phyloP scores from a whole-genome alignment of 2,113 vertebrate species.

The Nyctibius bracteatus region DNA sequence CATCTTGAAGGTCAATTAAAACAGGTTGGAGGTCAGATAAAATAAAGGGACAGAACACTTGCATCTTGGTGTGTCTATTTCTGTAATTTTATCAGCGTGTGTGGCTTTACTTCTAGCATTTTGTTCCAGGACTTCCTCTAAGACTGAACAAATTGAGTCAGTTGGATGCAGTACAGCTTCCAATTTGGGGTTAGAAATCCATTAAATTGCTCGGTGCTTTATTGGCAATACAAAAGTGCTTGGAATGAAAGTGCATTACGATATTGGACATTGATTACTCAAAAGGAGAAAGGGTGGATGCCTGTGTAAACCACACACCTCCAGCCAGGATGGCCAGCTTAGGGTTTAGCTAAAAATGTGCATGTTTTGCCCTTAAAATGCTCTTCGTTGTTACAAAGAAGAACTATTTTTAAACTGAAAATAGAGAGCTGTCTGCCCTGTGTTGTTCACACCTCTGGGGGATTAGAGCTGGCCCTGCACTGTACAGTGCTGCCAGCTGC shows the following conservation, averaged over 20 bases:
- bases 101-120: slow-evolving; percentile 50
- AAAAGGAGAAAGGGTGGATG: not conserved
- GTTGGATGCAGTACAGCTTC: slow-evolving; percentile 31
- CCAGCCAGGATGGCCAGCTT: not conserved
- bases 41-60: slow-evolving; percentile 40
- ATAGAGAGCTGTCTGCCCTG: not conserved
- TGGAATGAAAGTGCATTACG: slow-evolving; percentile 18
- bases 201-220: slow-evolving; percentile 53
- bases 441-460: not conserved
- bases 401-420: slow-evolving; percentile 15
- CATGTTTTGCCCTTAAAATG: not conserved
- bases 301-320: slow-evolving; percentile 34
- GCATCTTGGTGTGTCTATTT: slow-evolving; percentile 47
- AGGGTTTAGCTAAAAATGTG: not conserved
- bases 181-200: slow-evolving; percentile 57
- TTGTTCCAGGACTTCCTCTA: slow-evolving; percentile 39
- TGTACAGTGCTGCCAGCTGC: not conserved
- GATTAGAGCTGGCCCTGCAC: not conserved
- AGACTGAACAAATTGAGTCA: slow-evolving; percentile 27
- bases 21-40: slow-evolving; percentile 23
- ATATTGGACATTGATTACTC: slow-evolving; percentile 45
- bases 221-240: slow-evolving; percentile 28
- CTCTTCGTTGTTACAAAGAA: not conserved
- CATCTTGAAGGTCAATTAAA: slow-evolving; percentile 21
- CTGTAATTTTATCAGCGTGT: slow-evolving; percentile 30